Conservation (phyloP, 1,140 invertebrate genomes). For the Nephila pilipes region DNA sequence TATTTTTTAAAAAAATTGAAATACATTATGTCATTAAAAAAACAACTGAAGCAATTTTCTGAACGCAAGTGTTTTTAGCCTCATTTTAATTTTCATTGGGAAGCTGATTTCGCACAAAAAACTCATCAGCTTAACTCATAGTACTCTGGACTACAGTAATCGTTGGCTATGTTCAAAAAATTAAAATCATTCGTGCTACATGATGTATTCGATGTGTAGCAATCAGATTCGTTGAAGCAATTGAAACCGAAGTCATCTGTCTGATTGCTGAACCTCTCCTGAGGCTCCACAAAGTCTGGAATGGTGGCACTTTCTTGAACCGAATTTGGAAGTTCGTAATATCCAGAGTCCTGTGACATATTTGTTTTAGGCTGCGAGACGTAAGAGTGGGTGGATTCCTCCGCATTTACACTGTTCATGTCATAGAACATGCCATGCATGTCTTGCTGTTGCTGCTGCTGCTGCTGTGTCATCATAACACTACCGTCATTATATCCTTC, state of each 20-base stretch:
- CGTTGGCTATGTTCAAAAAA: conserved; percentile 75
- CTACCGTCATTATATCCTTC: conserved; percentile 57
- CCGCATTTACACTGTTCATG: conserved; percentile 72
- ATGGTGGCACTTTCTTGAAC: conserved; percentile 66
- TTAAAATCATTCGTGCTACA: conserved; percentile 76
- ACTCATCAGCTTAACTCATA: conserved; percentile 77
- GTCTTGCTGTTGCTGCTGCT: conserved; percentile 51
- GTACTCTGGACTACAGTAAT: conserved; percentile 75
- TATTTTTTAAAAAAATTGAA: not conserved
- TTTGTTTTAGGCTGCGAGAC: conserved; percentile 59
- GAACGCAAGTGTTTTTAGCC: conserved; percentile 19
- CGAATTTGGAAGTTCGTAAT: conserved; percentile 67
- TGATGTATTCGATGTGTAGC: conserved; percentile 49
- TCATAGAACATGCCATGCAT: conserved; percentile 74
- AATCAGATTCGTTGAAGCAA: conserved; percentile 64
- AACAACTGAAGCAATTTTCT: not conserved
- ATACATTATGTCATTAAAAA: not conserved
- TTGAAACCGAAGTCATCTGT: conserved; percentile 62
- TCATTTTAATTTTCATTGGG: not conserved
- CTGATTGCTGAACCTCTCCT: conserved; percentile 65
- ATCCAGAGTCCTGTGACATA: conserved; percentile 63
- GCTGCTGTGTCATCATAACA: conserved; percentile 56
- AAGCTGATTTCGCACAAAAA: not conserved
- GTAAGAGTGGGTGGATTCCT: conserved; percentile 51
- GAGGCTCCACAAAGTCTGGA: conserved; percentile 60